Conservation (phyloP, 1,140 invertebrate species). For the Drosophila rufa region DNA sequence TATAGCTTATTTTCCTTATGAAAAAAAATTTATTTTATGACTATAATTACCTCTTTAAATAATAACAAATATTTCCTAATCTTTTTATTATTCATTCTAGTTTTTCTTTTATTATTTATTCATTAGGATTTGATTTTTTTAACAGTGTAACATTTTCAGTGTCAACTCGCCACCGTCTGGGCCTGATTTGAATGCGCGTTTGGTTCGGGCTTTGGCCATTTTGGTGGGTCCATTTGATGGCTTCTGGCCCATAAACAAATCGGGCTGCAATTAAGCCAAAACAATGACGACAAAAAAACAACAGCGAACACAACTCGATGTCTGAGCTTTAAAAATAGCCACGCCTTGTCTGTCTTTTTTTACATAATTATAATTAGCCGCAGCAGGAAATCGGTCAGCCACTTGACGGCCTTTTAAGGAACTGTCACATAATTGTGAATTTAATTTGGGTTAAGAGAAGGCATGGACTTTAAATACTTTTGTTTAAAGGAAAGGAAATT, state of each 20-base stretch:
- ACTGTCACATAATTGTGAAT: conserved; percentile 50
- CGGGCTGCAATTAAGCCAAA: conserved; percentile 64
- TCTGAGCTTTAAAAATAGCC: conserved; percentile 56
- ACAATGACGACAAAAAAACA: conserved; percentile 39
- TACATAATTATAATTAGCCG: conserved; percentile 53
- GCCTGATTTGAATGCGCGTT: conserved; percentile 78
- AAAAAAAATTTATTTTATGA: background rate
- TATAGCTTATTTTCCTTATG: too few relatives aligned
- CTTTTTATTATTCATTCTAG: too few relatives aligned
- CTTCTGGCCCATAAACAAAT: conserved; percentile 73
- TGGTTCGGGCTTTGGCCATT: conserved; percentile 58
- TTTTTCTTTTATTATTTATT: background rate
- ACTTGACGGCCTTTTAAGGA: conserved; percentile 38
- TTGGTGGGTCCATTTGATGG: conserved; percentile 66
- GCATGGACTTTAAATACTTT: background rate
- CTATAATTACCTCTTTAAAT: background rate
- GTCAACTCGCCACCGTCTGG: conserved; percentile 31
- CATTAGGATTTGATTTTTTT: background rate
- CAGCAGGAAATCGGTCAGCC: conserved; percentile 56
- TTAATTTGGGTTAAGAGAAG: conserved; percentile 29
- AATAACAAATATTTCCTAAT: too few relatives aligned
- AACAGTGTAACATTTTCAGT: conserved; percentile 26
- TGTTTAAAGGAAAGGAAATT: background rate
- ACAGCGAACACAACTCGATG: conserved; percentile 30
- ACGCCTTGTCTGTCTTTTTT: conserved; percentile 35